phyloP scores from a whole-genome alignment of 2,888 invertebrate species.

The Lampropteryx suffumata region DNA sequence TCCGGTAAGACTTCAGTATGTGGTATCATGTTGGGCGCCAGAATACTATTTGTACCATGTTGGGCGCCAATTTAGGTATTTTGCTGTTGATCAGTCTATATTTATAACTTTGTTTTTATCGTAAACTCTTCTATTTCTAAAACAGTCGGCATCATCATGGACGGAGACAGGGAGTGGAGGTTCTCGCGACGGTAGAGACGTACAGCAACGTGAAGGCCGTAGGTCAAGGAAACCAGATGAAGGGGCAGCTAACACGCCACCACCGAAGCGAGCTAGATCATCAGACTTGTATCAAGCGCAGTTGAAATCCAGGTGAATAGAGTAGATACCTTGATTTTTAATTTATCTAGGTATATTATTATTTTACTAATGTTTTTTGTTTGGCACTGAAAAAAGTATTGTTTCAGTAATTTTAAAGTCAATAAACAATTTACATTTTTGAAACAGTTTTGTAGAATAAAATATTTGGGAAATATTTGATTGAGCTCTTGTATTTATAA shows the following conservation, averaged over 20 bases:
- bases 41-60: neutral
- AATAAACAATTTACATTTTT: no score
- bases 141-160: conserved; percentile 75
- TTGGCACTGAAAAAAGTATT: no score
- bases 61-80: conserved; percentile 1
- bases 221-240: conserved; percentile 80
- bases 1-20: conserved; percentile 81
- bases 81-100: no score
- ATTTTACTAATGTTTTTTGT: no score
- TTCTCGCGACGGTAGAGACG: conserved; percentile 67
- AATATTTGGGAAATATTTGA: neutral
- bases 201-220: conserved; percentile 62
- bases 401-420: no score
- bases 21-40: conserved; percentile 28
- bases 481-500: conserved; percentile 49
- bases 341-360: no score
- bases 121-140: no score
- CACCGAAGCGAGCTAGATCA: conserved; percentile 87
- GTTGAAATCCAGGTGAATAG: conserved; percentile 75
- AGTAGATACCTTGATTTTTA: conserved; percentile 37
- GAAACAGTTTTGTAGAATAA: no score
- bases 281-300: conserved; percentile 87
- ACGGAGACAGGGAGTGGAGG: conserved; percentile 75
- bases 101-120: neutral
- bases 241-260: conserved; percentile 79